phyloP scores from a whole-genome alignment of 2,113 vertebrate genomes.

The Scartelaos histophorus region DNA sequence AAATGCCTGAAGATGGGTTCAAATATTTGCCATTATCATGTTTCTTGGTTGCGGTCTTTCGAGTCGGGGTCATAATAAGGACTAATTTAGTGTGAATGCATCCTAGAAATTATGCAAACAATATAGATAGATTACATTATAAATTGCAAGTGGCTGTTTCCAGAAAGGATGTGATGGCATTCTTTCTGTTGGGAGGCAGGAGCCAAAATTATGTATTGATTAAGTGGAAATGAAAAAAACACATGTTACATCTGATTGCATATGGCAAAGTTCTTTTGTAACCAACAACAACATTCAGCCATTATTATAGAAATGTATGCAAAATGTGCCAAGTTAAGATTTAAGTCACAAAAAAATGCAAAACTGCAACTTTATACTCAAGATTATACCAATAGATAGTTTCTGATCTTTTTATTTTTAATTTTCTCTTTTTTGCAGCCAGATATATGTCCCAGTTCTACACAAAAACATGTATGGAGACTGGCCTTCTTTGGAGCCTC shows the following conservation, averaged over 20 bases:
- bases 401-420: neutral
- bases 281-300: neutral
- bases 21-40: too few relatives aligned
- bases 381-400: too few relatives aligned
- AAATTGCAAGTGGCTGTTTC: neutral
- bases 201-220: neutral
- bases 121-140: too few relatives aligned
- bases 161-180: neutral
- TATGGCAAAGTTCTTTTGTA: neutral
- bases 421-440: neutral
- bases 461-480: neutral
- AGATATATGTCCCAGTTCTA: neutral
- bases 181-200: neutral
- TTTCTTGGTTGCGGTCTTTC: too few relatives aligned
- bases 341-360: too few relatives aligned
- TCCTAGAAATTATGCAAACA: too few relatives aligned
- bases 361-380: neutral
- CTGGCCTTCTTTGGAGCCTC: conserved; percentile 15
- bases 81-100: too few relatives aligned
- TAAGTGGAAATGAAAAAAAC: neutral
- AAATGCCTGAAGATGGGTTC: too few relatives aligned
- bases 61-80: too few relatives aligned
- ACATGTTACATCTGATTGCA: neutral
- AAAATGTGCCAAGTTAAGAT: too few relatives aligned
- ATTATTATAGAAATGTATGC: too few relatives aligned